These are phyloP conservation scores for Phasia obesa DNA, from an alignment of 2,888 invertebrate genomes.

Conservation along the genomic window DNA sequence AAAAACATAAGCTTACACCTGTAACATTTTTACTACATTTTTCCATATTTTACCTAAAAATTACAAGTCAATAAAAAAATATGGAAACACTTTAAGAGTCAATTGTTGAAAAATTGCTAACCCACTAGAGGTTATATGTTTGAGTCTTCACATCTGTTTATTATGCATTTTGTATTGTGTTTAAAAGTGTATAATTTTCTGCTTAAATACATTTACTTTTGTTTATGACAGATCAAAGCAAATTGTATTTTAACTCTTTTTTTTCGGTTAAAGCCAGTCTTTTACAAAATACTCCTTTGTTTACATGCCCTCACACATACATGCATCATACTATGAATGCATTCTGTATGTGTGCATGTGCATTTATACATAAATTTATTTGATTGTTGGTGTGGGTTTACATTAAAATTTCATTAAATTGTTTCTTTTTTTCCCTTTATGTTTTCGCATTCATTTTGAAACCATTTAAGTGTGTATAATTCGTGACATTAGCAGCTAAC, in stretches of 20 bases:
- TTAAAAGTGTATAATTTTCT: conserved; percentile 28
- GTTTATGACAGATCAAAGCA: conserved; percentile 58
- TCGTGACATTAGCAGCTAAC: conserved; percentile 64
- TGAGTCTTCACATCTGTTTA: too few relatives aligned
- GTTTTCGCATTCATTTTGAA: conserved; percentile 53
- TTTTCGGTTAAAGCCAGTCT: conserved; percentile 3
- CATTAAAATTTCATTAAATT: conserved; percentile 47
- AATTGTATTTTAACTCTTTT: conserved; percentile 25
- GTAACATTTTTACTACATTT: too few relatives aligned
- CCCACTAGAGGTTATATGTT: neutral
- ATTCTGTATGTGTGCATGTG: neutral
- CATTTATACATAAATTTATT: neutral
- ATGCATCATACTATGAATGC: neutral
- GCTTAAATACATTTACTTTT: conserved; percentile 32
- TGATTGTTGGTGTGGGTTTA: conserved; percentile 7
- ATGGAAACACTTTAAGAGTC: too few relatives aligned
- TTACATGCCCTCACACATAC: neutral
- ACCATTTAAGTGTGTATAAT: conserved; percentile 64
- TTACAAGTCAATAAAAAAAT: too few relatives aligned
- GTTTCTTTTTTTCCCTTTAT: conserved; percentile 36
- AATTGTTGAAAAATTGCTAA: too few relatives aligned
- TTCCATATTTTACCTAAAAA: too few relatives aligned
- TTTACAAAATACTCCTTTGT: neutral
- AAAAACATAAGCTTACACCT: too few relatives aligned
- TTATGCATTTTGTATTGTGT: neutral